Percentiles rank a stretch among this genome's conserved stretches.
Evolutionary conservation across 30 jellyfish, hydroid and myxozoan genomes (phyloP).

Genomic region (Chrysaora quinquecirrha): DNA sequence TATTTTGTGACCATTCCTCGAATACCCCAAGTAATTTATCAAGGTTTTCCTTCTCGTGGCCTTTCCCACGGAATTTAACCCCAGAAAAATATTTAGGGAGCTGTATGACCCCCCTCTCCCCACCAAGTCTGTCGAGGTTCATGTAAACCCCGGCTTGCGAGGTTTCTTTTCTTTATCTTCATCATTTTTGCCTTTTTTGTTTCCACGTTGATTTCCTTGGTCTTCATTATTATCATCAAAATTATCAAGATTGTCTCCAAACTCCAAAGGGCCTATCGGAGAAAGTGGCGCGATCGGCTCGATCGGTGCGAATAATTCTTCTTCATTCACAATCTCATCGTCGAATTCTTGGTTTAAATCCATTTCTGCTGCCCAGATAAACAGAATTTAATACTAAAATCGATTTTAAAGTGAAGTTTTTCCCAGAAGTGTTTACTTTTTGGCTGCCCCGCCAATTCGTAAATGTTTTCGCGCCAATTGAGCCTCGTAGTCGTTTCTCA

Average conservation of each 20-base stretch:
- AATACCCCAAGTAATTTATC: conserved; percentile 12
- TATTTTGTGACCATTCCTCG: conserved; percentile 57
- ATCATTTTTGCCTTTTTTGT: neutral
- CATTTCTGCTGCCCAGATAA: too few species aligned
- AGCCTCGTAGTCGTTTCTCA: too few species aligned
- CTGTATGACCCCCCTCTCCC: conserved; percentile 23
- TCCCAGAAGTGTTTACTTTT: too few species aligned
- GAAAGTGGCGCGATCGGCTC: conserved; percentile 59
- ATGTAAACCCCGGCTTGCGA: conserved; percentile 10
- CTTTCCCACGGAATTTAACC: conserved; percentile 43
- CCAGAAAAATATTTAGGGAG: conserved; percentile 25
- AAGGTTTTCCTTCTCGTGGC: conserved; percentile 51
- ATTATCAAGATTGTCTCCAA: neutral
- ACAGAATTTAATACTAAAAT: too few species aligned
- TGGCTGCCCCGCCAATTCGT: too few species aligned
- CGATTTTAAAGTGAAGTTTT: too few species aligned
- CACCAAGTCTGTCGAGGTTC: conserved; percentile 34
- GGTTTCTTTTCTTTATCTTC: conserved; percentile 21
- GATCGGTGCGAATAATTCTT: conserved; percentile 24
- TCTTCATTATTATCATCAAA: neutral
- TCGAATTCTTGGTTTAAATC: neutral
- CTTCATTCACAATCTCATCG: conserved; percentile 30
- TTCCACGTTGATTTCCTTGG: neutral
- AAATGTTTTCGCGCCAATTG: too few species aligned
- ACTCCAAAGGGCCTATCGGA: conserved; percentile 34